Conservation (phyloP, 2,113 vertebrate genomes). For the Dicentrarchus labrax region DNA sequence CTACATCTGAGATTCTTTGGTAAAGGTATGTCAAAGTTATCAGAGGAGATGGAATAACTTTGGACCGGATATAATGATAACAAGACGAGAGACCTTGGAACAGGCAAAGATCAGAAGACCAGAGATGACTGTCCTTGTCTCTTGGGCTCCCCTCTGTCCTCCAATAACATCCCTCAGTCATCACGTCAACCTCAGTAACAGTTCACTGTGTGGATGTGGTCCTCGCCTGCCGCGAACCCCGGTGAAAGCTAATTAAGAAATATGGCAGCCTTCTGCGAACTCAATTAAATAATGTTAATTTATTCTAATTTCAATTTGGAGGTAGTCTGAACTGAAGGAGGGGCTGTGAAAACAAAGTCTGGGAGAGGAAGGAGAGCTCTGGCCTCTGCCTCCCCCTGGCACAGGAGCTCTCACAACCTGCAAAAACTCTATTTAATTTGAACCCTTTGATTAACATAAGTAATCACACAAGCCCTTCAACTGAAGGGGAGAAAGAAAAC, state of each 20-base stretch:
- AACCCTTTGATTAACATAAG: constrained; percentile 79
- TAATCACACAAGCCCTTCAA: constrained; percentile 73
- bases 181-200: constrained; percentile 64
- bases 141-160: constrained; percentile 69
- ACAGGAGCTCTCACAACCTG: constrained; percentile 66
- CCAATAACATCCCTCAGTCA: constrained; percentile 62
- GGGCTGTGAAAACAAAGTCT: constrained; percentile 75
- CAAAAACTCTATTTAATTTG: constrained; percentile 79
- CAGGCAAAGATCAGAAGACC: constrained; percentile 56
- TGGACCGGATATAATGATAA: constrained; percentile 46
- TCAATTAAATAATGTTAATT: constrained; percentile 89
- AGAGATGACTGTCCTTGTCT: constrained; percentile 75
- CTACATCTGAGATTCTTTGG: constrained; percentile 26
- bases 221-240: constrained; percentile 75
- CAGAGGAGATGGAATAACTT: constrained; percentile 59
- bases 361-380: constrained; percentile 68
- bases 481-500: constrained; percentile 58
- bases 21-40: constrained; percentile 61
- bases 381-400: constrained; percentile 73
- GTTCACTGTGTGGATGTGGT: constrained; percentile 51
- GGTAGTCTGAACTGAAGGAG: constrained; percentile 71
- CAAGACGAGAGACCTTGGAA: constrained; percentile 58
- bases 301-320: constrained; percentile 86
- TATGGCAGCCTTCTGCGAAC: constrained; percentile 83
- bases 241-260: constrained; percentile 85